Evolutionary conservation across 2,797 vertebrate genomes (phyloP).

Genomic region (Chelon labrosus): DNA sequence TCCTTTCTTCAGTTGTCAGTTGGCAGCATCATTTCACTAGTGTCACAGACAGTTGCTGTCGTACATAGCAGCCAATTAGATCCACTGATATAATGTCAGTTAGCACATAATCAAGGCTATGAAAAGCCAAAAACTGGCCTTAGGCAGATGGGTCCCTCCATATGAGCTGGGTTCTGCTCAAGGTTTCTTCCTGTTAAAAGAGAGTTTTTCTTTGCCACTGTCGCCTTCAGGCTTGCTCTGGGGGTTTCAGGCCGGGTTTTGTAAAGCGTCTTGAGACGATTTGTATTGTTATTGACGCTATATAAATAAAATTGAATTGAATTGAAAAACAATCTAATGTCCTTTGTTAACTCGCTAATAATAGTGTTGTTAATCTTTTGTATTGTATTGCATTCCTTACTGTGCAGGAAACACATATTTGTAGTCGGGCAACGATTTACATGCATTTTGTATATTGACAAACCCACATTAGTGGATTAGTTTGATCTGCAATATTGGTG

Average conservation of each 20-base stretch:
- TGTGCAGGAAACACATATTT: slow-evolving; percentile 3
- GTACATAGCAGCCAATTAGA: not conserved
- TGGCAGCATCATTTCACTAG: slow-evolving; percentile 14
- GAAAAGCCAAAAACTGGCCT: slow-evolving; percentile 6
- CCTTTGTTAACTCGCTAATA: not conserved
- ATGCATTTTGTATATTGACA: not conserved
- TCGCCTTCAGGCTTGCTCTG: too few species aligned
- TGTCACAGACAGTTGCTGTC: slow-evolving; percentile 17
- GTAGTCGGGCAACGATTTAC: not conserved
- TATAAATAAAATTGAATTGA: too few species aligned
- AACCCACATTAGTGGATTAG: slow-evolving; percentile 8
- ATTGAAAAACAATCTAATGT: not conserved
- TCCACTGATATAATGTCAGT: not conserved
- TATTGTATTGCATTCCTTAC: too few species aligned
- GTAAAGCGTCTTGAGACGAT: too few species aligned
- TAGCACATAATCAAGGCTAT: not conserved
- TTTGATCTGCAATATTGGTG: slow-evolving; percentile 18
- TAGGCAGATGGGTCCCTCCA: too few species aligned
- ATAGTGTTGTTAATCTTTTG: not conserved
- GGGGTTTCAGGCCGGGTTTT: too few species aligned
- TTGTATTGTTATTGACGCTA: too few species aligned
- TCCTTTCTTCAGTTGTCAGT: slow-evolving; percentile 23
- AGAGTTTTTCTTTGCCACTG: too few species aligned
- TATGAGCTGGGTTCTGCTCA: too few species aligned
- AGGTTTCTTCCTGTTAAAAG: too few species aligned